Evolutionary conservation across 2,888 invertebrate species (phyloP).

Genomic region (Metellina segmentata): DNA sequence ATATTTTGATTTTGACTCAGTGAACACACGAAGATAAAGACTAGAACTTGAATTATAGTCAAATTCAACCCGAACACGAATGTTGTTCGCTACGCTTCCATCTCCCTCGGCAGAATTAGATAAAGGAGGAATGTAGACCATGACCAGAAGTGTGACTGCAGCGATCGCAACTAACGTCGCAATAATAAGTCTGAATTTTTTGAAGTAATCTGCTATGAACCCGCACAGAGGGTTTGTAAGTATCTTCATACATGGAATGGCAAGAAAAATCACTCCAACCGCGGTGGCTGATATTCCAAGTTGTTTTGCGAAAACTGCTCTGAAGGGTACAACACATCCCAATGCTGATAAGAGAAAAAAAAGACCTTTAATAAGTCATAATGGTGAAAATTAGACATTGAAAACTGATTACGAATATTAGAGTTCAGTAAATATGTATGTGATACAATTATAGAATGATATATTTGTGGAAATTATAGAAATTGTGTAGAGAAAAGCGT

Average conservation of each 20-base stretch:
- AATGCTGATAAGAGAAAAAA: constrained; percentile 79
- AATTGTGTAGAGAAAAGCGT: too few species aligned
- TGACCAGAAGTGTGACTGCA: constrained; percentile 33
- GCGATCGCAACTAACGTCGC: constrained; percentile 25
- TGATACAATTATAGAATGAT: too few species aligned
- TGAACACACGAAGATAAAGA: not conserved
- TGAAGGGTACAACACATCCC: constrained; percentile 74
- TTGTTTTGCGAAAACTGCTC: constrained; percentile 74
- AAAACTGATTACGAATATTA: too few species aligned
- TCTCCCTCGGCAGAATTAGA: not conserved
- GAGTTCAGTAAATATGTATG: not conserved
- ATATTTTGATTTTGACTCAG: not conserved
- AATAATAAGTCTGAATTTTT: constrained; percentile 50
- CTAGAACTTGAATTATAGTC: not conserved
- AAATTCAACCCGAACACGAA: not conserved
- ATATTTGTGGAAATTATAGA: too few species aligned
- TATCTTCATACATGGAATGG: constrained; percentile 76
- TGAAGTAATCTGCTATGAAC: constrained; percentile 75
- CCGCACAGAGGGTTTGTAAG: constrained; percentile 77
- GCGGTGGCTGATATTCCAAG: constrained; percentile 75
- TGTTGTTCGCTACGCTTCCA: not conserved
- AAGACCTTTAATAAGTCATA: not conserved
- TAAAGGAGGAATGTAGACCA: constrained; percentile 50
- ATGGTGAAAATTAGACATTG: too few species aligned
- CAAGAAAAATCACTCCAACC: constrained; percentile 75